phyloP scores from a whole-genome alignment of 2,797 vertebrate genomes.

The Amblyraja radiata region DNA sequence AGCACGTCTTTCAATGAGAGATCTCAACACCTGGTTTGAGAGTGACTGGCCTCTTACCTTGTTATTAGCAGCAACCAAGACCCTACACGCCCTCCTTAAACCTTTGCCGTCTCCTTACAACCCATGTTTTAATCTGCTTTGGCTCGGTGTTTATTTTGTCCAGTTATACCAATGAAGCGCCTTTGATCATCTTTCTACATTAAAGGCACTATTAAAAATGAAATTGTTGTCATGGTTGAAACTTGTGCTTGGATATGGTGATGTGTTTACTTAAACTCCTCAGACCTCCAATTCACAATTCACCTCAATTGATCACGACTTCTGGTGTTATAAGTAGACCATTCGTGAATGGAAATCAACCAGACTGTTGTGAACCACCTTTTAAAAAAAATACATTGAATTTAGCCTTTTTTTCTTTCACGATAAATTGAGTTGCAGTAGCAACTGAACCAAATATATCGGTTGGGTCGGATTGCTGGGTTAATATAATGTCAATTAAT shows the following conservation, averaged over 20 bases:
- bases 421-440: background rate
- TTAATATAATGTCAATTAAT: background rate
- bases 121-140: background rate
- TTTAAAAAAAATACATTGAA: too few species aligned
- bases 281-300: background rate
- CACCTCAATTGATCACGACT: background rate
- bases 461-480: background rate
- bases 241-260: background rate
- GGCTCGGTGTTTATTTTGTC: background rate
- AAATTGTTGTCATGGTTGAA: background rate
- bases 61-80: background rate
- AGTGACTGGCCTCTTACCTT: background rate
- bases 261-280: background rate
- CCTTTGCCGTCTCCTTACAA: background rate
- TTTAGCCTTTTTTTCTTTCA: too few species aligned
- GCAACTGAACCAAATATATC: background rate
- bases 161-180: background rate
- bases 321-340: background rate
- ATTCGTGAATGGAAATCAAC: background rate
- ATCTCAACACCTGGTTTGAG: background rate
- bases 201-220: background rate
- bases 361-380: too few species aligned
- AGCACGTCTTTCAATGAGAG: background rate
- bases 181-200: constrained; percentile 1
- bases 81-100: background rate